phyloP scores from a whole-genome alignment of 2,797 vertebrate species.

The Crossoptilon crossoptilon region DNA sequence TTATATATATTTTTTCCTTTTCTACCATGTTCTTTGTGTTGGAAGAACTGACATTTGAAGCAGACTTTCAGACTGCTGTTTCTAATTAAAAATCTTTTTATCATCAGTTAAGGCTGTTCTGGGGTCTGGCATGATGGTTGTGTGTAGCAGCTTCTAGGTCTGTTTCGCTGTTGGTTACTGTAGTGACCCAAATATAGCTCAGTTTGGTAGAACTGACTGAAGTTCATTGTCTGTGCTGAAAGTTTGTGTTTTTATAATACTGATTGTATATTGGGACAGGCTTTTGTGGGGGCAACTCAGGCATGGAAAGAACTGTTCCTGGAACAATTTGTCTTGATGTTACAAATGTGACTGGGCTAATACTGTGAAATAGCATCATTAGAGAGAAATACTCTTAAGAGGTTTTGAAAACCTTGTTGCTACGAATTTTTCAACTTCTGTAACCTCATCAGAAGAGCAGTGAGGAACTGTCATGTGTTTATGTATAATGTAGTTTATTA shows the following conservation, averaged over 20 bases:
- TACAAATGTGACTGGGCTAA: not conserved
- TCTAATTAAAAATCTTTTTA: not conserved
- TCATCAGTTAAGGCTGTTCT: not conserved
- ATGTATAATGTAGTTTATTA: not conserved
- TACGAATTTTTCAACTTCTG: not conserved
- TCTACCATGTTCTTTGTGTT: not conserved
- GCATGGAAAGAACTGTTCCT: not conserved
- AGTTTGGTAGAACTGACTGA: not conserved
- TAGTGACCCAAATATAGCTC: not conserved
- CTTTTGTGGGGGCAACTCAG: not conserved
- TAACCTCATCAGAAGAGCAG: not conserved
- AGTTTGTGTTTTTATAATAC: not conserved
- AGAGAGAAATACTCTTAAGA: not conserved
- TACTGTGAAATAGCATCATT: not conserved
- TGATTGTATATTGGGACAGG: not conserved
- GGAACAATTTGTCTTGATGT: not conserved
- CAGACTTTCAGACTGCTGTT: not conserved
- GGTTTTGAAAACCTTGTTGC: not conserved
- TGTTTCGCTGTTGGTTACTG: not conserved
- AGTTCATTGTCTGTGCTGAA: not conserved
- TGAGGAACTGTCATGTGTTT: not conserved
- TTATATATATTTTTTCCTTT: not conserved
- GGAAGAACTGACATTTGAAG: not conserved
- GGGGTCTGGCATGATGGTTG: fast-evolving
- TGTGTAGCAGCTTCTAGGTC: not conserved